Percentiles rank a stretch among this genome's conserved stretches.
Conservation (phyloP, 1,140 invertebrate species). For the Penaeus japonicus region DNA sequence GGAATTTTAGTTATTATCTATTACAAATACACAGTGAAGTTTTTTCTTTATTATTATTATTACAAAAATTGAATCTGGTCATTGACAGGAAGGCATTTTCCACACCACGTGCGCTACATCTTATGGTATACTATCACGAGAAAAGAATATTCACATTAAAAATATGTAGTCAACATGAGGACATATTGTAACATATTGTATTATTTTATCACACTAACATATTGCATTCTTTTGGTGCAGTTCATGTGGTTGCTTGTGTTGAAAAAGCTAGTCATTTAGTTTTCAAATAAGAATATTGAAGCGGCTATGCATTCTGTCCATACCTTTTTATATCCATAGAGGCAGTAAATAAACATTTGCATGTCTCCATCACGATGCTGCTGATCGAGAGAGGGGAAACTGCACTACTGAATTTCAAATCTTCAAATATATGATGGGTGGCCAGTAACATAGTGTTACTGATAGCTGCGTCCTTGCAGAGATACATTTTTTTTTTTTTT, state of each 20-base stretch:
- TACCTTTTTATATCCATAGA: slow-evolving; percentile 33
- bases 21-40: slow-evolving; percentile 1
- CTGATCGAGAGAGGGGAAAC: slow-evolving; percentile 31
- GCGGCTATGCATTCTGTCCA: slow-evolving; percentile 1
- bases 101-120: not conserved
- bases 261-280: not conserved
- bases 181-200: not conserved
- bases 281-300: slow-evolving; percentile 31
- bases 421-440: slow-evolving; percentile 35
- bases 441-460: slow-evolving; percentile 39
- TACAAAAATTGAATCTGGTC: slow-evolving; percentile 21
- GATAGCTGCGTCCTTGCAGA: slow-evolving; percentile 4
- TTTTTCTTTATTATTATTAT: slow-evolving; percentile 24
- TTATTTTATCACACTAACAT: not conserved
- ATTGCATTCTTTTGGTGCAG: not conserved
- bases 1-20: slow-evolving; percentile 28
- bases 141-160: not conserved
- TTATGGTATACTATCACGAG: slow-evolving; percentile 20
- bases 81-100: slow-evolving; percentile 30
- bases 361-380: slow-evolving; percentile 39
- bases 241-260: slow-evolving; percentile 8
- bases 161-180: not conserved
- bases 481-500: slow-evolving; percentile 7
- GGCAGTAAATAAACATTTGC: slow-evolving; percentile 32
- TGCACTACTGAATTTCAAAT: slow-evolving; percentile 28